These are phyloP conservation scores for Semaprochilodus insignis DNA, from an alignment of 2,797 vertebrate species.

Conservation along the genomic window DNA sequence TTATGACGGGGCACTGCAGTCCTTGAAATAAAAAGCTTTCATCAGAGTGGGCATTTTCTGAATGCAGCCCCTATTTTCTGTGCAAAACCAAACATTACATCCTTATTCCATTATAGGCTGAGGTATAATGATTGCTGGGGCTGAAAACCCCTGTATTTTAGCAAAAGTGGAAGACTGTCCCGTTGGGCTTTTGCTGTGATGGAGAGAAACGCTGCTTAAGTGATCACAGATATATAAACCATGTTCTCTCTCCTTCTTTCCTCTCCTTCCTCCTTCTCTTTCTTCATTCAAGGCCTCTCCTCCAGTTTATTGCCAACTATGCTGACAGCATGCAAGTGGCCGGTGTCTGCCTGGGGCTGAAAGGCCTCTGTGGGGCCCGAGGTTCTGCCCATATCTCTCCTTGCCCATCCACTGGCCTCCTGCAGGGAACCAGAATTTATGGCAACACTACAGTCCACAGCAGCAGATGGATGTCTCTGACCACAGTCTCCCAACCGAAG, in stretches of 20 bases:
- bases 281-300: conserved; percentile 40
- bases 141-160: conserved; percentile 32
- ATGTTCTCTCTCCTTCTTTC: neutral
- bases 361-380: conserved; percentile 28
- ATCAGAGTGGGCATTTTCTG: neutral
- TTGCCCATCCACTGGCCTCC: conserved; percentile 27
- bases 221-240: neutral
- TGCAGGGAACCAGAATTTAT: conserved; percentile 49
- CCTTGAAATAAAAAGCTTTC: conserved; percentile 13
- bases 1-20: conserved; percentile 3
- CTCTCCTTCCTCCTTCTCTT: neutral
- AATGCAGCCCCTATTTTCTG: conserved; percentile 27
- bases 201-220: conserved; percentile 11
- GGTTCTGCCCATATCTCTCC: conserved; percentile 37
- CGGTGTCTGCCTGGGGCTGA: neutral
- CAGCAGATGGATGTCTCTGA: conserved; percentile 52
- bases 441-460: conserved; percentile 24
- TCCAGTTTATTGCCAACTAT: conserved; percentile 32
- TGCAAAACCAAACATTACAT: conserved; percentile 30
- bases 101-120: conserved; percentile 38
- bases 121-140: conserved; percentile 21
- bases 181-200: conserved; percentile 23
- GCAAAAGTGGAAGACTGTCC: conserved; percentile 32
- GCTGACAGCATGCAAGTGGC: conserved; percentile 37
- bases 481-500: conserved; percentile 19